Conservation (phyloP, 2,113 vertebrate species). For the Morone chrysops region DNA sequence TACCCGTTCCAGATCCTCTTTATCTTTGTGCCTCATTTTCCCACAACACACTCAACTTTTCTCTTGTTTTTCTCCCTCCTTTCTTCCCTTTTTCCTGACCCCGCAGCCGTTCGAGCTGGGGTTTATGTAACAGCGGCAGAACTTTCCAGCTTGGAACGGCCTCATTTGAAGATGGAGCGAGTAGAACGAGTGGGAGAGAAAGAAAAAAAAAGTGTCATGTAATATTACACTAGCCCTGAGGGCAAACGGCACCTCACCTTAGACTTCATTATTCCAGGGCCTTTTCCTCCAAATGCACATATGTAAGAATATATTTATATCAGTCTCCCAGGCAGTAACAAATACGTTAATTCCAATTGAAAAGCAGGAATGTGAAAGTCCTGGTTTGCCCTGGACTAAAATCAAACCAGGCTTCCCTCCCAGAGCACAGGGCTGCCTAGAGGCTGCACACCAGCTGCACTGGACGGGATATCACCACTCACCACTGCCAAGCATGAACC, state of each 20-base stretch:
- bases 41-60: constrained; percentile 54
- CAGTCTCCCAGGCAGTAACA: constrained; percentile 60
- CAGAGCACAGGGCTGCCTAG: constrained; percentile 55
- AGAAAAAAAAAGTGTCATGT: constrained; percentile 51
- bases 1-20: constrained; percentile 65
- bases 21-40: constrained; percentile 57
- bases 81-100: constrained; percentile 57
- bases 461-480: constrained; percentile 60
- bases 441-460: constrained; percentile 74
- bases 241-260: constrained; percentile 58
- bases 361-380: constrained; percentile 74
- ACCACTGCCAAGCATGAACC: constrained; percentile 59
- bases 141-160: constrained; percentile 72
- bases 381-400: constrained; percentile 68
- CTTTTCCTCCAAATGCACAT: constrained; percentile 46
- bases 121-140: constrained; percentile 69
- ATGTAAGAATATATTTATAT: constrained; percentile 69
- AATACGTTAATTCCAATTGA: constrained; percentile 73
- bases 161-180: constrained; percentile 55
- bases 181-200: constrained; percentile 45
- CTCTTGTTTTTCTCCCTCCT: constrained; percentile 52
- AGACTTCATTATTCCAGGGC: constrained; percentile 52
- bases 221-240: constrained; percentile 62
- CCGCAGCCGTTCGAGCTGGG: constrained; percentile 36
- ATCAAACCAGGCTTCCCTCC: constrained; percentile 73